Conservation (phyloP, 2,888 invertebrate species). For the Diploptera punctata region DNA sequence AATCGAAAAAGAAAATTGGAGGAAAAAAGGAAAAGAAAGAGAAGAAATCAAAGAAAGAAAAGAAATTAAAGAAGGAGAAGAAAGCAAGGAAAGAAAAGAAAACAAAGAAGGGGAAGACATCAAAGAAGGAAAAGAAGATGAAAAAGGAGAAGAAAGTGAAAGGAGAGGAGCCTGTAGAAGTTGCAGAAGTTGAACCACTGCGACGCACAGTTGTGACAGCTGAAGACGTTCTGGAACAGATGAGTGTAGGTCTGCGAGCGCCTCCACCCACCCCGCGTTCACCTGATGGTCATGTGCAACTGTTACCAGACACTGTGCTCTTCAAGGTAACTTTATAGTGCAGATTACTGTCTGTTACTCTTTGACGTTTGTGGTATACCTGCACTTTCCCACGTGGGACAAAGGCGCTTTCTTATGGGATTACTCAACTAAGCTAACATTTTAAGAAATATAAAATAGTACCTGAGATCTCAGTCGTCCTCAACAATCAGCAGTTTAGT, state of each 20-base stretch:
- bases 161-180: not conserved
- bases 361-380: too few species aligned
- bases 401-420: too few species aligned
- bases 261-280: not conserved
- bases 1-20: not conserved
- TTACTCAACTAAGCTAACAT: too few species aligned
- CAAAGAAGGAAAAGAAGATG: not conserved
- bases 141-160: not conserved
- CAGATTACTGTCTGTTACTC: too few species aligned
- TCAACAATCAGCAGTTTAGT: too few species aligned
- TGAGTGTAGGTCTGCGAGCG: not conserved
- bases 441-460: too few species aligned
- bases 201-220: not conserved
- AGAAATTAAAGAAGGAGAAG: not conserved
- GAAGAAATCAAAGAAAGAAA: not conserved
- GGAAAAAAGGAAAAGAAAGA: not conserved
- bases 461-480: too few species aligned
- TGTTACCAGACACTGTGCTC: not conserved
- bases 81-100: too few species aligned
- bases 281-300: not conserved
- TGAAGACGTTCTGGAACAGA: not conserved
- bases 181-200: not conserved
- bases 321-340: slow-evolving; percentile 8
- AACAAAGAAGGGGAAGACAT: not conserved
- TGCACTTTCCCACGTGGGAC: too few species aligned